These are phyloP conservation scores for Phyllotreta striolata DNA, from an alignment of 2,888 invertebrate genomes.

Conservation along the genomic window DNA sequence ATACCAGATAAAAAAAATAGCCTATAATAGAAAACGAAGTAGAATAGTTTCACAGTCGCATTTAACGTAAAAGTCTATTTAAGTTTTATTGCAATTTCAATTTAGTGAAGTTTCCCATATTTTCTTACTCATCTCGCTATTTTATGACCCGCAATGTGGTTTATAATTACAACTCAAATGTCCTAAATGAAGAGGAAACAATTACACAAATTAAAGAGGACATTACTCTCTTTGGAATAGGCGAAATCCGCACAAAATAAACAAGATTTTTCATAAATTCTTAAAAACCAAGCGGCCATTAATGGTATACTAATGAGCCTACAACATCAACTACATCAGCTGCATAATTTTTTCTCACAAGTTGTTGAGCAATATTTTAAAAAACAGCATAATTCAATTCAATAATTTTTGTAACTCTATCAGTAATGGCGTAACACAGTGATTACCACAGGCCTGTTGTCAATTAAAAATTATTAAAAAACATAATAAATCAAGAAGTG, in stretches of 20 bases:
- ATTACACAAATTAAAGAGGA: slow-evolving; percentile 47
- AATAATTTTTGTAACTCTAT: no score
- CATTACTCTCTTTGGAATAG: slow-evolving; percentile 46
- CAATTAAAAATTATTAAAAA: no score
- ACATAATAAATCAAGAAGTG: no score
- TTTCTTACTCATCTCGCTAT: slow-evolving; percentile 17
- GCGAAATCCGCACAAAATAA: slow-evolving; percentile 43
- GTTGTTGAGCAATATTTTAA: no score
- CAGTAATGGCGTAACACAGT: no score
- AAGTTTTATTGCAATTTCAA: slow-evolving; percentile 13
- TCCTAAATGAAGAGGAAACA: slow-evolving; percentile 44
- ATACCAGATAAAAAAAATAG: no score
- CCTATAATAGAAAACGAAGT: no score
- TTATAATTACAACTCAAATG: slow-evolving; percentile 39
- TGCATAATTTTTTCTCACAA: no score
- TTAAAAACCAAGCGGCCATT: background rate
- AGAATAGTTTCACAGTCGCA: no score
- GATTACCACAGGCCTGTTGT: no score
- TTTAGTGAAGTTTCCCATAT: slow-evolving; percentile 15
- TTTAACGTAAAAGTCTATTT: background rate
- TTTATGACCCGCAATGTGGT: slow-evolving; percentile 20
- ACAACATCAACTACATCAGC: no score
- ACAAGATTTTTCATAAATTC: background rate
- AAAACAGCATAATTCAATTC: no score
- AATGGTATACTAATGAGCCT: slow-evolving; percentile 28